Evolutionary conservation across 2,113 vertebrate genomes (phyloP).

Genomic region (Gnathonemus echidnorhynchus): DNA sequence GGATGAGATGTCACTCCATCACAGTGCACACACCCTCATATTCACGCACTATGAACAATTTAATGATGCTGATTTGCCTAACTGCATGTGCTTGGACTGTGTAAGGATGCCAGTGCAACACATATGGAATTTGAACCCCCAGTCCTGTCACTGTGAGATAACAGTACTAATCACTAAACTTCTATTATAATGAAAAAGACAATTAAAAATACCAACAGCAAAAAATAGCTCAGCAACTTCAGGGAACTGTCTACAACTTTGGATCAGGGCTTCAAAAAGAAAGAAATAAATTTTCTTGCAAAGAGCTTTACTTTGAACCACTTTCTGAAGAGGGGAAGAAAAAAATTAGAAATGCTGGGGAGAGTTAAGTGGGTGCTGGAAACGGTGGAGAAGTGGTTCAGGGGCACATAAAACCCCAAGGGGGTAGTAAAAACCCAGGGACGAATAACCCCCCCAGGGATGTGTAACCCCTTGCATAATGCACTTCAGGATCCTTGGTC

Average conservation of each 20-base stretch:
- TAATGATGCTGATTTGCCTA: not conserved
- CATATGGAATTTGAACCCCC: not conserved
- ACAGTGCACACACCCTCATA: not conserved
- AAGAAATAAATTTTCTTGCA: not conserved
- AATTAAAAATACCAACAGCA: not conserved
- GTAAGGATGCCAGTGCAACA: not conserved
- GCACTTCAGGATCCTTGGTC: not conserved
- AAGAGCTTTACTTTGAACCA: not conserved
- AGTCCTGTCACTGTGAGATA: not conserved
- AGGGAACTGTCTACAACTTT: not conserved
- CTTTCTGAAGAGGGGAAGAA: not conserved
- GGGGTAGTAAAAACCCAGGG: not conserved
- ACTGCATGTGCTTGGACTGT: not conserved
- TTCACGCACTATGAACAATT: not conserved
- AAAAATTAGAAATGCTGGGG: not conserved
- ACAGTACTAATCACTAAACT: not conserved
- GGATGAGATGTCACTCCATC: not conserved
- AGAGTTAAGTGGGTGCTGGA: not conserved
- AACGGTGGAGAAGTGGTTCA: not conserved
- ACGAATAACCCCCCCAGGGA: not conserved
- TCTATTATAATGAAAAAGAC: not conserved
- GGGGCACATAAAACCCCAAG: not conserved
- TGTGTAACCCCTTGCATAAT: not conserved
- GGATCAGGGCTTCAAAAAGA: not conserved
- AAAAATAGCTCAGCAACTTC: not conserved